These are phyloP conservation scores for Frankliniella intonsa DNA, from an alignment of 2,888 invertebrate genomes.

Conservation along the genomic window DNA sequence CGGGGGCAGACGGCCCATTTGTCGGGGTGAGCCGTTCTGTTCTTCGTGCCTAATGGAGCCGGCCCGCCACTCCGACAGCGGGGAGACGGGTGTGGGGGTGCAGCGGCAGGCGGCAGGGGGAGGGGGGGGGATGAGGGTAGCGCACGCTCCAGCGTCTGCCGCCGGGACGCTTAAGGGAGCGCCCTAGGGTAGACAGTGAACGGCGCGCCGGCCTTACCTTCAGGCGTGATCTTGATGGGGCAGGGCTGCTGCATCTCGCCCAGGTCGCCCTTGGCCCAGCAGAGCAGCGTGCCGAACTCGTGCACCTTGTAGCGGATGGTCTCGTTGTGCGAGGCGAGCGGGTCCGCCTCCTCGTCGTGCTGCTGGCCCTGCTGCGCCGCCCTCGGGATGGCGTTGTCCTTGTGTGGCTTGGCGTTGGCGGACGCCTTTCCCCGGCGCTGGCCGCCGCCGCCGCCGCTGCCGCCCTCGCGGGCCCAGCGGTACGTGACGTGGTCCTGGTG, in stretches of 20 bases:
- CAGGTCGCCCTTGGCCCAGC: not conserved
- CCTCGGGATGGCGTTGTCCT: slow-evolving; percentile 1
- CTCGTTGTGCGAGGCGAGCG: not conserved
- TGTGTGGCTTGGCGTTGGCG: not conserved
- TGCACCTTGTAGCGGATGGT: not conserved
- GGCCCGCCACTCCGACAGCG: not conserved
- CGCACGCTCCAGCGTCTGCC: too few species aligned
- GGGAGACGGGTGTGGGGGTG: not conserved
- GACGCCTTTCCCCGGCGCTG: not conserved
- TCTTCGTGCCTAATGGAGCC: slow-evolving; percentile 3
- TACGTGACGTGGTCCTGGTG: not conserved
- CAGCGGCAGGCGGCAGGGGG: not conserved
- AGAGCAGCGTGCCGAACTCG: slow-evolving; percentile 15
- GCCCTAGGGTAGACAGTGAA: not conserved
- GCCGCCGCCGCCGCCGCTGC: not conserved
- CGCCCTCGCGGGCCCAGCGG: not conserved
- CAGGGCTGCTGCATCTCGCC: slow-evolving; percentile 4
- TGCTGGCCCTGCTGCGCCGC: not conserved
- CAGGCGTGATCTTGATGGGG: not conserved
- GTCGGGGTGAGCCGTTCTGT: too few species aligned
- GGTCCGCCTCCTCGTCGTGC: not conserved
- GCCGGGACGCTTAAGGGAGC: not conserved
- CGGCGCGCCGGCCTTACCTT: not conserved
- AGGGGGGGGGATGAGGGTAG: not conserved
- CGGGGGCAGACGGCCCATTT: too few species aligned